Evolutionary conservation across 2,888 invertebrate genomes (phyloP).

Genomic region (Selenia dentaria): DNA sequence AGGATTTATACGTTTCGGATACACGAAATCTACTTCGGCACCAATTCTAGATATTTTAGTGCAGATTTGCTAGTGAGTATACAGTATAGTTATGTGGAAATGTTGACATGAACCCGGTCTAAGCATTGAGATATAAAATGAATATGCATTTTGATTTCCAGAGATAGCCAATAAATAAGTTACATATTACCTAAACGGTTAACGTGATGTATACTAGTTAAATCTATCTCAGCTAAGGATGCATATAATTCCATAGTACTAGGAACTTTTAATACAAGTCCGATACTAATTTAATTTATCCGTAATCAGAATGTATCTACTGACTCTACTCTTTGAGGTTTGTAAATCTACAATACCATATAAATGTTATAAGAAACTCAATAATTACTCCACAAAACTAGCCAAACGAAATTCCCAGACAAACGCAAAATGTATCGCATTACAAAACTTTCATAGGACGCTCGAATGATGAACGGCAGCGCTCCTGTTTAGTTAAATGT

Average conservation of each 20-base stretch:
- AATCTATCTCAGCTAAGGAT: too few species aligned
- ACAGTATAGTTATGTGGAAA: conserved; percentile 30
- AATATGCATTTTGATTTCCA: conserved; percentile 2
- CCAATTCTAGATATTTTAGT: conserved; percentile 30
- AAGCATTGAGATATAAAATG: conserved; percentile 4
- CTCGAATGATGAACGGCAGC: conserved; percentile 33
- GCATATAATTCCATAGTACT: too few species aligned
- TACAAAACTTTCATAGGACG: conserved; percentile 33
- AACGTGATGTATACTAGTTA: too few species aligned
- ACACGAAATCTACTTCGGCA: conserved; percentile 54
- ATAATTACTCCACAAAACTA: conserved; percentile 10
- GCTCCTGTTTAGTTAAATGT: conserved; percentile 43
- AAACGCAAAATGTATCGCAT: conserved; percentile 28
- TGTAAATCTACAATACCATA: too few species aligned
- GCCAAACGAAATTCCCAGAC: conserved; percentile 15
- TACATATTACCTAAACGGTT: too few species aligned
- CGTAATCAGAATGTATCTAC: too few species aligned
- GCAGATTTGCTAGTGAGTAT: conserved; percentile 35
- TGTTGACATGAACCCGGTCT: conserved; percentile 18
- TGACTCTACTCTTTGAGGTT: too few species aligned
- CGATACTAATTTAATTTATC: too few species aligned
- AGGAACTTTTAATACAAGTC: too few species aligned
- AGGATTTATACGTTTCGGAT: conserved; percentile 75
- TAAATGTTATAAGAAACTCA: conserved; percentile 3
- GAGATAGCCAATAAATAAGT: too few species aligned